Evolutionary conservation across 2,888 invertebrate species (phyloP), one percentile per base, ranked within the genome.

Genomic region (Trilocha varians): DNA sequence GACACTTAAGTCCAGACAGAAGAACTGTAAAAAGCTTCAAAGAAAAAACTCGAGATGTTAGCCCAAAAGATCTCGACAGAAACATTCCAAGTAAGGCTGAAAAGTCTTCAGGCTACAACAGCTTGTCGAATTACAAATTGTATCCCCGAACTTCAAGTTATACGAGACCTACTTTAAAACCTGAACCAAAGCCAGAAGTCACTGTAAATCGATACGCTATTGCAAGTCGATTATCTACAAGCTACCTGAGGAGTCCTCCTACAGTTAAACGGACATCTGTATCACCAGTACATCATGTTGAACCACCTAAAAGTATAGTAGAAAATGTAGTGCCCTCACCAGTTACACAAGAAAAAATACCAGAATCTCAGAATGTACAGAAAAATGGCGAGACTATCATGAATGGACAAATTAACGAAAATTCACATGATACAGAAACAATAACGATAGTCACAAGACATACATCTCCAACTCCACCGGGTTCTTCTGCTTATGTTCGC

Each of bases 401-500:
- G 44, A 51, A 55, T 16, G 44, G 35, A 38, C 50, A 57, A 35
- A 54, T 40, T 36, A 50, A 59, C 36, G 46, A 55, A 40, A 60
- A 67, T 41, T 65, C 70, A 41, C 56, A 67, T 56, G 75, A 73
- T 40, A 66, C 62, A 52, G 82, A 80, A 64, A 78, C 89, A 3
- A 68, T 94, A 3, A 86, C 87, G 3, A 89, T 94, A 39, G 86
- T 93, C 3, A 93, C 93, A 0, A 86, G 94, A 44, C 91, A 91
- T 17, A 94, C 94, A 0, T 95, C 94, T 13, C 94, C 94, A 0
- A 92, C 91, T 0, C 90, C 91, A 3, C 90, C 91, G 0, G 89
- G 91, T 1, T 88, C 90, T 0, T 85, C 88, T 0, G 76, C 82
- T 25, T 90, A 90, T 49, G 78, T 91, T 8, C 83, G 92, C 49